Base-by-base conservation (phyloP, 2,888 invertebrate species). In the Phoenoteleia sp. region DNA sequence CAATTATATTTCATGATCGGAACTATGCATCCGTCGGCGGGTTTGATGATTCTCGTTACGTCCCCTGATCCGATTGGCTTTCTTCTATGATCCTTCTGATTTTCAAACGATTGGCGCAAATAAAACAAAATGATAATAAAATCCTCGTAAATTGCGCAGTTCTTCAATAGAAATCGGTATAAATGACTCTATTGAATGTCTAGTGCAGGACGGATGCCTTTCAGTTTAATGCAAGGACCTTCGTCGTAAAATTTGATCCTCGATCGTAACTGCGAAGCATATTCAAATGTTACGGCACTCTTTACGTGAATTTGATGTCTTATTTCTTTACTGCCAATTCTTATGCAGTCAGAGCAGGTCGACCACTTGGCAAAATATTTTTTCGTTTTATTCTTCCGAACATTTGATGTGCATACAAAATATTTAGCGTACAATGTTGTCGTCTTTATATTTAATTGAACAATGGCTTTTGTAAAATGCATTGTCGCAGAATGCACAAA, bases 271-370 rank as follows among this genome's bases (percentile, higher is more conserved):
- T 47, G 42, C 49, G 42, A 72, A 60, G 81, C 74, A 81, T 81
- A 81, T 81, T 81, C 74, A 81, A 81, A 81, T 81, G 74, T 74
- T 67, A 81, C 74, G 64, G 81, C 74, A 47, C 60, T 66, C 66
- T 81, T 81, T 60, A 74, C 72, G 64, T 49, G 54, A 58, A 67
- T 72, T 71, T 71, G 42, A 79, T 67, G 60, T 79, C 72, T 80
- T 80, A 47, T 72, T 81, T 60, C 66, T 67, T 74, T 45, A 58
- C 67, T 58, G 66, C 74, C 47, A 49, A 72, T 23, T 58, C 58
- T 81, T 60, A 42, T 49, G 72, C 54, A 72, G 62, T 49, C 47
- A 29, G 45, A 66, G 54, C 66, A 3, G 52, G 49, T 66, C 66
- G 39, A 71, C 62, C 54, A 69, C 49, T 77, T 27, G 64, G 71